These are phyloP conservation scores for Bombus terrestris DNA, from an alignment of 1,140 invertebrate species.

Conservation along the genomic window DNA sequence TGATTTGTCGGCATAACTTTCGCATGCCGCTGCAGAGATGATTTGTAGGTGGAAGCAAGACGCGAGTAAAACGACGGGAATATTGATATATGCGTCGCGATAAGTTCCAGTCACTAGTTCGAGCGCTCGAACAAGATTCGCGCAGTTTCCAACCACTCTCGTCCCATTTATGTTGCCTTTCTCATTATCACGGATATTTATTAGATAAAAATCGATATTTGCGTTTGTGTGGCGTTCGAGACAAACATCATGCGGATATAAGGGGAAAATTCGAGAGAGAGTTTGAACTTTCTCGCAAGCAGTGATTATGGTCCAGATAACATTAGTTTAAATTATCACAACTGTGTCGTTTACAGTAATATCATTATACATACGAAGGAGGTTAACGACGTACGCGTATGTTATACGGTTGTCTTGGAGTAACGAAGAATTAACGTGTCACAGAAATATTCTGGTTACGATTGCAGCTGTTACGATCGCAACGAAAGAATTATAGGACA, in stretches of 20 bases:
- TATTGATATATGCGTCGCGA: constrained; percentile 46
- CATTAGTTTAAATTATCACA: neutral
- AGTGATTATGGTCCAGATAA: neutral
- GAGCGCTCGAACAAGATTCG: neutral
- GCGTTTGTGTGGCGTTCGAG: neutral
- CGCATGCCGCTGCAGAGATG: constrained; percentile 43
- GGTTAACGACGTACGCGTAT: neutral
- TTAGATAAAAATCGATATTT: neutral
- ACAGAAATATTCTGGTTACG: neutral
- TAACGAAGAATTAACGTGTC: neutral
- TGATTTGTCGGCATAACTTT: constrained; percentile 60
- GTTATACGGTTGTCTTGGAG: neutral
- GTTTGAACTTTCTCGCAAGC: neutral
- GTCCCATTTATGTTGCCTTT: neutral
- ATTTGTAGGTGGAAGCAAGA: constrained; percentile 60
- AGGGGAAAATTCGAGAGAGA: neutral
- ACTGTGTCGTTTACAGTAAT: neutral
- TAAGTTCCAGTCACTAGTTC: constrained; percentile 23
- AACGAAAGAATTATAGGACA: neutral
- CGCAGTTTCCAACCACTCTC: neutral
- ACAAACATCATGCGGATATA: neutral
- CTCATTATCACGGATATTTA: neutral
- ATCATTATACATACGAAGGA: neutral
- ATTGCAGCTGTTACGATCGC: too few species aligned
- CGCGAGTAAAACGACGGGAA: constrained; percentile 53